Base-by-base conservation (phyloP, 2,888 invertebrate species). In the Brachyptera putata region DNA sequence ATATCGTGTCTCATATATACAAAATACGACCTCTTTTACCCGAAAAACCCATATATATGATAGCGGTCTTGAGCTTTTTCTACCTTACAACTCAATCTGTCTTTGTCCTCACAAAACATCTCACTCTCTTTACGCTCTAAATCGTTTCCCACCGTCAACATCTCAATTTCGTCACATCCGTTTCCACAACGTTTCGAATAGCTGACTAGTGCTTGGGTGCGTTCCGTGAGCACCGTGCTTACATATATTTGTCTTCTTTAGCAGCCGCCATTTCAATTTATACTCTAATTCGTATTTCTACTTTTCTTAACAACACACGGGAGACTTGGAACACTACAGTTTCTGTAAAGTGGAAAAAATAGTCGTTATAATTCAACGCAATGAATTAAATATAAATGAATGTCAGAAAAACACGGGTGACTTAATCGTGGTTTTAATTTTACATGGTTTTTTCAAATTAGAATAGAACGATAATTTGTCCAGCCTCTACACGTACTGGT, bases 161-260 rank as follows among this genome's bases (percentile, higher is more conserved):
- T 34, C 53, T 53, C 53, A 53, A 53, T 53, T 53, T 53, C 53
- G 53, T 53, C 53, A 53, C 53, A 34, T 53, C 53, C 53, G n/a
- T 34, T 36, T 53, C 16, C n/a, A 22, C 34, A 18, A 22, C 21
- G 53, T 16, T 30, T 34, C 30, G 49, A 26, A 30, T 50, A 16
- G 49, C 25, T 14, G 26, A 26, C 25, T 14, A 16, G n/a, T n/a
- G n/a, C n/a, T n/a, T n/a, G n/a, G n/a, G n/a, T n/a, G n/a, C 14
- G 3, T 9, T 30, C 16, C 49, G 49, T 24, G 24, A 30, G 49
- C 49, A 50, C 49, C 41, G 18, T n/a, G 21, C 16, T 24, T 11
- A 18, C 22, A 21, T 36, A 30, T 53, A 53, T 53, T 53, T 53
- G 53, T 53, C 53, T 53, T 53, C 53, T 16, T 22, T 11, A 7